Conservation (phyloP, 2,888 invertebrate species). For the Tipula lateralis region DNA sequence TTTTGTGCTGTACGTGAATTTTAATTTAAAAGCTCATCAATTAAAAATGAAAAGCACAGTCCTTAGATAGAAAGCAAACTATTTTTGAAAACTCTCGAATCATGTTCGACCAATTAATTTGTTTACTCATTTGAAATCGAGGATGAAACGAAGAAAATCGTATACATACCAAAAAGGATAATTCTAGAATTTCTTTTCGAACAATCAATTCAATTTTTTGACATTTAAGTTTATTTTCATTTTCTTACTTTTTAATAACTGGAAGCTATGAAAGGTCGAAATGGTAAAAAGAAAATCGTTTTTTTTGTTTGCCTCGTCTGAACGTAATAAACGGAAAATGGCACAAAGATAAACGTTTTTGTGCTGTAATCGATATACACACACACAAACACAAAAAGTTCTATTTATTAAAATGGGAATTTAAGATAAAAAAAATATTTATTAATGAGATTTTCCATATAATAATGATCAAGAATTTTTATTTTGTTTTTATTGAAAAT, state of each 20-base stretch:
- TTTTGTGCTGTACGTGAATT: background rate
- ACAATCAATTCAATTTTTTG: background rate
- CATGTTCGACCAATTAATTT: background rate
- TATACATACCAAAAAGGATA: background rate
- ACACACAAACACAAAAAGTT: background rate
- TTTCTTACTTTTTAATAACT: background rate
- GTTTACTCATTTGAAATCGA: background rate
- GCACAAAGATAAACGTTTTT: background rate
- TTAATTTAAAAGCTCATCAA: background rate
- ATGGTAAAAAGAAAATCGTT: background rate
- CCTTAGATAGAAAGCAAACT: background rate
- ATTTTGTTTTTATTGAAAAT: background rate
- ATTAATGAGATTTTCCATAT: background rate
- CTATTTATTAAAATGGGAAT: conserved; percentile 1
- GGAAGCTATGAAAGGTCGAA: background rate
- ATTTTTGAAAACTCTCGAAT: background rate
- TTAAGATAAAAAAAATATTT: background rate
- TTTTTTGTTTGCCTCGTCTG: background rate
- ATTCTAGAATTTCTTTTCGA: background rate
- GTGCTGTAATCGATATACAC: background rate
- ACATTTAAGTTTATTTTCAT: background rate
- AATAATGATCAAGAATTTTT: background rate
- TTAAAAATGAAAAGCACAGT: background rate
- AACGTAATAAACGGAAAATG: background rate
- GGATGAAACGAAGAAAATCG: background rate